Conservation (phyloP, 2,113 vertebrate genomes). For the Melanotaenia duboulayi region DNA sequence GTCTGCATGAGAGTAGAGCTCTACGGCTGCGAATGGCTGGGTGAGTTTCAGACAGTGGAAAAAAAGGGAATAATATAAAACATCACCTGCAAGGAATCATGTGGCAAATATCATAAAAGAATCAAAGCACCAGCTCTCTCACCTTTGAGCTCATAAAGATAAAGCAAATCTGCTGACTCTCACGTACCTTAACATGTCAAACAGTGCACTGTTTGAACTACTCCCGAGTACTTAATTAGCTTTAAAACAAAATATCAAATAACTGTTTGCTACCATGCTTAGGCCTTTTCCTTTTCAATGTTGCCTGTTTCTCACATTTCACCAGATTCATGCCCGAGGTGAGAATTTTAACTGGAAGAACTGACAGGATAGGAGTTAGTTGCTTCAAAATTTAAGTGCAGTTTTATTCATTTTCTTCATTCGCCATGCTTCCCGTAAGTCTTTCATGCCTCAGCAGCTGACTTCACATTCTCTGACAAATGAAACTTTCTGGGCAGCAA, state of each 20-base stretch:
- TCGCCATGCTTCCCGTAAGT: neutral
- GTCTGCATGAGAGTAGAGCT: slow-evolving; percentile 98
- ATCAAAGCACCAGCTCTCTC: neutral
- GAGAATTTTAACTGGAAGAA: too few species aligned
- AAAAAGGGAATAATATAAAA: neutral
- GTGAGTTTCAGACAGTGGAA: slow-evolving; percentile 74
- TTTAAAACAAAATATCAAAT: too few species aligned
- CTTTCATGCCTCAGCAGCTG: neutral
- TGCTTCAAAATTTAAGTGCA: neutral
- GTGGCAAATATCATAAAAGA: neutral
- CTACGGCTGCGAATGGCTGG: slow-evolving; percentile 96
- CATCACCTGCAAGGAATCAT: neutral
- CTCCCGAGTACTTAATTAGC: too few species aligned
- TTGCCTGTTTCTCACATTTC: too few species aligned
- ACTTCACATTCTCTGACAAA: neutral
- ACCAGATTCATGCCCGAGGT: too few species aligned
- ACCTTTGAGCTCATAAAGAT: slow-evolving; percentile 55
- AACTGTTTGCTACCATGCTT: too few species aligned
- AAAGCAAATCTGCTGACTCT: slow-evolving; percentile 19
- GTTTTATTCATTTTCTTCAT: neutral
- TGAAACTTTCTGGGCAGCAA: neutral
- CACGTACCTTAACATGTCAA: neutral
- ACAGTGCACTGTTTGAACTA: neutral
- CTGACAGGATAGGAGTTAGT: too few species aligned
- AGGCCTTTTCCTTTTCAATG: too few species aligned